Conservation (phyloP, 2,888 invertebrate genomes). For the Macaria liturata region DNA sequence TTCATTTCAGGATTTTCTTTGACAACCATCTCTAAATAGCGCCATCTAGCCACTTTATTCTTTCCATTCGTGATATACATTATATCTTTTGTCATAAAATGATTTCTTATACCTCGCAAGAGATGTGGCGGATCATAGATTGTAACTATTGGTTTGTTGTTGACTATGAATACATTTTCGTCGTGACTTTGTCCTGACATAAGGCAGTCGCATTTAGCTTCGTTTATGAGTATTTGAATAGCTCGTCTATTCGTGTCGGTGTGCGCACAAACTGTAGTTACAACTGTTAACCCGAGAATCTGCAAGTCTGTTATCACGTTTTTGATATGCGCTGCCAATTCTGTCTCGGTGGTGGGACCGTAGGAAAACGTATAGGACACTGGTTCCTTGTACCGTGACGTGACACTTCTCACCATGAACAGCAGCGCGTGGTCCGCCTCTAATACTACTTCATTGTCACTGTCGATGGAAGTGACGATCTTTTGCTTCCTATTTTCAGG, state of each 20-base stretch:
- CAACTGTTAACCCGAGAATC: neutral
- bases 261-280: slow-evolving; percentile 7
- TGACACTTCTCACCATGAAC: slow-evolving; percentile 4
- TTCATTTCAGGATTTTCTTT: slow-evolving; percentile 2
- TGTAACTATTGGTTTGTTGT: slow-evolving; percentile 1
- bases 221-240: slow-evolving; percentile 2
- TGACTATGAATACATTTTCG: slow-evolving; percentile 3
- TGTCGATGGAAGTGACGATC: neutral
- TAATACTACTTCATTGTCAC: neutral
- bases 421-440: slow-evolving; percentile 2
- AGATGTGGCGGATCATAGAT: slow-evolving; percentile 4
- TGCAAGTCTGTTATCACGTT: slow-evolving; percentile 7
- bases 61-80: neutral
- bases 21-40: slow-evolving; percentile 5
- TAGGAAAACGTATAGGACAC: neutral
- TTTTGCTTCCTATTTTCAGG: slow-evolving; percentile 3
- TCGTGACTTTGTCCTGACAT: neutral
- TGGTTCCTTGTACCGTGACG: neutral
- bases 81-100: slow-evolving; percentile 2
- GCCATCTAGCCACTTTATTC: neutral
- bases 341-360: neutral
- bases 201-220: neutral
- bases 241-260: neutral
- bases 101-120: slow-evolving; percentile 1
- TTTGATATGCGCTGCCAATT: neutral